Percentiles rank a stretch among this genome's conserved stretches.
Conservation (phyloP, 2,888 invertebrate species). For the Tethea ocularis region DNA sequence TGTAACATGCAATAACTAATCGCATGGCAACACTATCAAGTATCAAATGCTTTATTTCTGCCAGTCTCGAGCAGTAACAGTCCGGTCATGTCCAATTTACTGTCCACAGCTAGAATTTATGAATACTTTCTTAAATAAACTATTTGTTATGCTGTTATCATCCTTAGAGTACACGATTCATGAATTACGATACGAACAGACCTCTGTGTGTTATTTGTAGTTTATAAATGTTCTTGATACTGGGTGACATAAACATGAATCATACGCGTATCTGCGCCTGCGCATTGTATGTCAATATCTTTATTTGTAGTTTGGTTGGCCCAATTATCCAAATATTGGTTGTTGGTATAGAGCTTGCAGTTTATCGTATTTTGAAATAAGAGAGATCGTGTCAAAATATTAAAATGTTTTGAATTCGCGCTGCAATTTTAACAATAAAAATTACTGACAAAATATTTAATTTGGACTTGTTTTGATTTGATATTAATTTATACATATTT, state of each 20-base stretch:
- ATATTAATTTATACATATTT: neutral
- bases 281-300: neutral
- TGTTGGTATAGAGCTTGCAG: neutral
- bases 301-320: neutral
- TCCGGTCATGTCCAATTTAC: neutral
- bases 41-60: neutral
- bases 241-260: slow-evolving; percentile 5
- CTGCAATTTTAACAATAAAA: neutral
- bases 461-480: neutral
- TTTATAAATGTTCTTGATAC: slow-evolving; percentile 1
- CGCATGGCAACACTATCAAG: neutral
- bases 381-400: neutral
- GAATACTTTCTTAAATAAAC: neutral
- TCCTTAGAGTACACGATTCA: neutral
- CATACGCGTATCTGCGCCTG: slow-evolving; percentile 8
- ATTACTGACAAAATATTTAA: neutral
- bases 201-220: neutral
- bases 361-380: neutral
- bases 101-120: neutral
- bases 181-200: neutral
- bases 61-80: neutral
- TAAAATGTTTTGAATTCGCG: neutral
- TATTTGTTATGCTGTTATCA: neutral
- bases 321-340: slow-evolving; percentile 1
- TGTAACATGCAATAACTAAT: too few relatives aligned